Evolutionary conservation across 1,140 invertebrate genomes (phyloP).

Genomic region (Cotesia typhae): DNA sequence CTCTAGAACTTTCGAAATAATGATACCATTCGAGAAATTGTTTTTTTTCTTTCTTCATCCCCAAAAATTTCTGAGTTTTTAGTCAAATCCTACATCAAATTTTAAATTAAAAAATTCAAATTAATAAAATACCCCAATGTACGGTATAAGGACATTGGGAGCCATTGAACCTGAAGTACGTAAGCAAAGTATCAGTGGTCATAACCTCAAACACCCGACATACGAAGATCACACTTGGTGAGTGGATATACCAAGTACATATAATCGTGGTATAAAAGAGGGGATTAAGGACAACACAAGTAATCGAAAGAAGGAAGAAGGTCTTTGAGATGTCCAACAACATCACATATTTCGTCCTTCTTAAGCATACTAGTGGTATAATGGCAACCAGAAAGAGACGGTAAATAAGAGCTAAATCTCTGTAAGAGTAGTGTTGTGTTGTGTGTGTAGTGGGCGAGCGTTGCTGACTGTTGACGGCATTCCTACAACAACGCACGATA

Average conservation of each 20-base stretch:
- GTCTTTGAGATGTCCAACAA: too few relatives aligned
- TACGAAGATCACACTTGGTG: slow-evolving; percentile 29
- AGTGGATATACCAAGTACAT: slow-evolving; percentile 17
- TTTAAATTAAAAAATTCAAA: too few relatives aligned
- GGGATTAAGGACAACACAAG: not conserved
- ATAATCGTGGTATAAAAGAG: slow-evolving; percentile 20
- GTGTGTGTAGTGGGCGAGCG: slow-evolving; percentile 51
- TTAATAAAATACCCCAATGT: too few relatives aligned
- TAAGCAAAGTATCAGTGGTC: slow-evolving; percentile 33
- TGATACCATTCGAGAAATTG: too few relatives aligned
- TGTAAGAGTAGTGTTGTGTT: slow-evolving; percentile 34
- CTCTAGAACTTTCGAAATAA: too few relatives aligned
- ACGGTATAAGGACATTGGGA: not conserved
- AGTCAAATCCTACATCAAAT: too few relatives aligned
- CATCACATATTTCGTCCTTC: not conserved
- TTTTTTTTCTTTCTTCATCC: too few relatives aligned
- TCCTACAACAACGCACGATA: slow-evolving; percentile 51
- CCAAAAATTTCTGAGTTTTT: too few relatives aligned
- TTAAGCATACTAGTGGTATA: too few relatives aligned
- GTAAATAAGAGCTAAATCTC: slow-evolving; percentile 28
- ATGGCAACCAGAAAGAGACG: too few relatives aligned
- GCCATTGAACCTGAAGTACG: slow-evolving; percentile 32
- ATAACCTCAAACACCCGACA: slow-evolving; percentile 33
- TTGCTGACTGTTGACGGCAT: slow-evolving; percentile 52
- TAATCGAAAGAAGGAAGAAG: slow-evolving; percentile 5